These are phyloP conservation scores for Phanerotoma sp. DNA, from an alignment of 2,888 invertebrate genomes.

Conservation along the genomic window DNA sequence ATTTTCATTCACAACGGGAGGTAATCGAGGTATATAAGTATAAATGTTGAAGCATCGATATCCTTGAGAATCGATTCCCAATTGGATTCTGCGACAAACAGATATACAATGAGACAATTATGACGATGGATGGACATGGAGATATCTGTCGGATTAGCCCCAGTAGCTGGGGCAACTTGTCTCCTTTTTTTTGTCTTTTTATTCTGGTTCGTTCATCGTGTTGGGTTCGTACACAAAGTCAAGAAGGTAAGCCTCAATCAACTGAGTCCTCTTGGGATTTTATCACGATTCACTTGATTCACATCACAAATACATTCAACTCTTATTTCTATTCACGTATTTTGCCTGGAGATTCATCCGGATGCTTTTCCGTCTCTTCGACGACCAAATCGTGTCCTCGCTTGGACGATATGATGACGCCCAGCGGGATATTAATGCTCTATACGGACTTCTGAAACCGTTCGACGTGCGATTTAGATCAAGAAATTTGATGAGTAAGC, in stretches of 20 bases:
- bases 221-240: background rate
- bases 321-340: background rate
- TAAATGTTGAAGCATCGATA: slow-evolving; percentile 19
- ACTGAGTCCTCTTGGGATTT: slow-evolving; percentile 30
- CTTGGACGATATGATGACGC: slow-evolving; percentile 30
- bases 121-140: slow-evolving; percentile 44
- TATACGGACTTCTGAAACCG: slow-evolving; percentile 11
- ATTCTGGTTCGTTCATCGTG: too few species aligned
- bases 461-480: slow-evolving; percentile 3
- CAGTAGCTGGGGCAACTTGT: slow-evolving; percentile 42
- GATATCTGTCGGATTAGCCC: slow-evolving; percentile 51
- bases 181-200: too few species aligned
- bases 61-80: slow-evolving; percentile 6
- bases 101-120: slow-evolving; percentile 54
- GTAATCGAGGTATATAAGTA: slow-evolving; percentile 6
- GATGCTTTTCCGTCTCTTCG: slow-evolving; percentile 19
- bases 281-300: slow-evolving; percentile 39
- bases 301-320: slow-evolving; percentile 31
- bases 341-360: slow-evolving; percentile 11
- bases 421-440: slow-evolving; percentile 34
- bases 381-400: slow-evolving; percentile 29
- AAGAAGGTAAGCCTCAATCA: slow-evolving; percentile 16
- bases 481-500: background rate
- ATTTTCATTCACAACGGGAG: slow-evolving; percentile 18
- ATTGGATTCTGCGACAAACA: slow-evolving; percentile 13